Percentiles rank a stretch among this genome's conserved stretches.
phyloP scores from a whole-genome alignment of 2,113 vertebrate species.

The Proteles cristata region DNA sequence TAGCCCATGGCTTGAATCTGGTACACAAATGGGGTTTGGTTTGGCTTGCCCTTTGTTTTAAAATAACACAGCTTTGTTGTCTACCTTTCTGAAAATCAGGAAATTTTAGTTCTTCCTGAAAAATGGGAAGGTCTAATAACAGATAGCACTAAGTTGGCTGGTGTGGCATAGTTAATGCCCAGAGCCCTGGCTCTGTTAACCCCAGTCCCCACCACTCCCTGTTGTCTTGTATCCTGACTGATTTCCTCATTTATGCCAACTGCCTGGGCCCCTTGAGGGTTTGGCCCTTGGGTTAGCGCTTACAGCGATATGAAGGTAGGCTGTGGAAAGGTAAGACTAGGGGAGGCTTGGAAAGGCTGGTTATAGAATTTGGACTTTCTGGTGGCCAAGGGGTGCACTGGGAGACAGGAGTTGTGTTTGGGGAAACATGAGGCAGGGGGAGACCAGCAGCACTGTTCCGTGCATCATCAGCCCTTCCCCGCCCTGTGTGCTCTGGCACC shows the following conservation, averaged over 20 bases:
- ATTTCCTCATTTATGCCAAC: not conserved
- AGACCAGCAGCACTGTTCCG: no score
- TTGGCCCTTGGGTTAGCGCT: not conserved
- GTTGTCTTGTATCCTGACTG: not conserved
- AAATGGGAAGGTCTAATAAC: not conserved
- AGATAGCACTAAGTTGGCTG: fast-evolving
- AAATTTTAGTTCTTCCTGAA: not conserved
- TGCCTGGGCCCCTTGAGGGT: not conserved
- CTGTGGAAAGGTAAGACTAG: fast-evolving
- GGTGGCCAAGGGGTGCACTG: not conserved
- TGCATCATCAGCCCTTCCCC: fast-evolving
- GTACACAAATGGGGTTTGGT: not conserved
- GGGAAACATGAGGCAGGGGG: not conserved
- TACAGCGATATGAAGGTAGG: not conserved
- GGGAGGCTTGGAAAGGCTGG: not conserved
- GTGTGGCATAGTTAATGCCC: not conserved
- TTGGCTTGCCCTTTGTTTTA: not conserved
- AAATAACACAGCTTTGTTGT: not conserved
- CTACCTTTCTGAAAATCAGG: not conserved
- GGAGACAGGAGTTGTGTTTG: not conserved
- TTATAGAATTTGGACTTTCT: not conserved
- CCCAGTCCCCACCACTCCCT: not conserved
- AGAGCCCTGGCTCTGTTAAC: not conserved
- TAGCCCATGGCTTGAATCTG: not conserved
- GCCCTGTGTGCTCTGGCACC: not conserved